phyloP scores from a whole-genome alignment of 64 coral and sea anemone species.

The Montipora sp. region DNA sequence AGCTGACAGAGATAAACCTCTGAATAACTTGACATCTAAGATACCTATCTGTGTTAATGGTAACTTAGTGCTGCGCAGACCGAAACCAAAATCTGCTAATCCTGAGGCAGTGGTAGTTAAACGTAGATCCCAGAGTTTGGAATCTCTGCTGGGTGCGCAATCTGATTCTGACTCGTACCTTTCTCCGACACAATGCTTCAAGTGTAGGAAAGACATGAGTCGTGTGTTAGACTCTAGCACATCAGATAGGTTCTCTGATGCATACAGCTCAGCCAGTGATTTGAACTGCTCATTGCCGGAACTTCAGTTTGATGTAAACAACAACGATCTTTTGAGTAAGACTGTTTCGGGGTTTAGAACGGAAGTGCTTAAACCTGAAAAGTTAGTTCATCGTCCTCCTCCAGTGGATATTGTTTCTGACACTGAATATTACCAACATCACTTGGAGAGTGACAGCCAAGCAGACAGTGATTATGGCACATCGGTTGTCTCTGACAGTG shows the following conservation, averaged over 20 bases:
- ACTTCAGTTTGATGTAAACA: conserved; percentile 76
- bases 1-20: conserved; percentile 31
- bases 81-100: conserved; percentile 66
- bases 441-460: conserved; percentile 86
- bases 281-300: conserved; percentile 76
- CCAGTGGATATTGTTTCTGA: conserved; percentile 79
- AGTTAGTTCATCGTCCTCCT: conserved; percentile 42
- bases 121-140: conserved; percentile 87
- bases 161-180: conserved; percentile 63
- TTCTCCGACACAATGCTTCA: conserved; percentile 88
- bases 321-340: conserved; percentile 23
- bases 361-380: conserved; percentile 24
- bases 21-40: conserved; percentile 20
- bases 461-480: conserved; percentile 83
- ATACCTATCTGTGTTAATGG: conserved; percentile 18
- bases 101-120: conserved; percentile 55
- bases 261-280: conserved; percentile 91
- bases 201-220: conserved; percentile 88
- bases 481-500: conserved; percentile 83
- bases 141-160: conserved; percentile 77
- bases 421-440: conserved; percentile 79
- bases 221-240: conserved; percentile 60
- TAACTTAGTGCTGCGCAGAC: conserved; percentile 75
- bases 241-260: conserved; percentile 88
- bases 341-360: background rate